Conservation (phyloP, 2,888 invertebrate species). For the Folsomia candida region DNA sequence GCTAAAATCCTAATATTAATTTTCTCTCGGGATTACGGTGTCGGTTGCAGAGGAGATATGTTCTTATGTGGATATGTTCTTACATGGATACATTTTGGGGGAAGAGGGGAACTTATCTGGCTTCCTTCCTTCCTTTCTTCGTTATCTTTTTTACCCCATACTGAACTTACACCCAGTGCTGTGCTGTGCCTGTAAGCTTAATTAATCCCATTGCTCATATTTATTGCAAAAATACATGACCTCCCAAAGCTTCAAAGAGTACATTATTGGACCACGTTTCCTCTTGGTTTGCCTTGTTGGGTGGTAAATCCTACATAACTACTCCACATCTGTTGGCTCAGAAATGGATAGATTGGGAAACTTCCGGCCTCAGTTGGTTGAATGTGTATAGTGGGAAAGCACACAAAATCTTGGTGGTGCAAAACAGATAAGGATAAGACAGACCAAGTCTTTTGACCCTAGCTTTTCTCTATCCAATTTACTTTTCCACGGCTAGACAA, state of each 20-base stretch:
- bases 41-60: too few species aligned
- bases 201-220: not conserved
- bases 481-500: not conserved
- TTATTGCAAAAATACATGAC: not conserved
- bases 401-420: too few species aligned
- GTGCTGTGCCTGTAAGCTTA: too few species aligned
- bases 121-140: too few species aligned
- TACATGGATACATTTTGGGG: too few species aligned
- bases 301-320: not conserved
- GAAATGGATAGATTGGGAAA: not conserved
- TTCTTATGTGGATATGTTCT: too few species aligned
- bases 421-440: too few species aligned
- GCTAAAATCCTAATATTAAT: not conserved
- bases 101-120: too few species aligned
- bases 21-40: not conserved
- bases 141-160: too few species aligned
- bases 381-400: too few species aligned
- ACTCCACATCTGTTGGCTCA: not conserved
- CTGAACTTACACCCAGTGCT: too few species aligned
- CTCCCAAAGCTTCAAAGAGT: not conserved
- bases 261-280: not conserved
- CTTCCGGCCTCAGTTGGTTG: not conserved
- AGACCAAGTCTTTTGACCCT: not conserved
- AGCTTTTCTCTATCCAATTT: not conserved
- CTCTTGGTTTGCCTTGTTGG: not conserved